These are phyloP conservation scores for Philaethria dido DNA, from an alignment of 2,888 invertebrate species.

Conservation along the genomic window DNA sequence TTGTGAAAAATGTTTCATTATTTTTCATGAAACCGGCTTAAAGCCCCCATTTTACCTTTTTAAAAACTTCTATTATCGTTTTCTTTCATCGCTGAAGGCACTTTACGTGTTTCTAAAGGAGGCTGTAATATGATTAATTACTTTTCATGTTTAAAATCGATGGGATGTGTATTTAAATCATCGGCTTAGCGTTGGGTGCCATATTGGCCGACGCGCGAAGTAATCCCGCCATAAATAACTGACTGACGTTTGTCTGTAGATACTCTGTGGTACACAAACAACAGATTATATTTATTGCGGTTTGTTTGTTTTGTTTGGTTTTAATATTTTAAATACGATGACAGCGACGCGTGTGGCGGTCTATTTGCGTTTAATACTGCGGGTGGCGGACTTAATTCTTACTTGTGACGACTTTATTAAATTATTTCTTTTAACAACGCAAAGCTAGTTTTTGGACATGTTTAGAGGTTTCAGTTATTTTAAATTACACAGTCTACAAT, in stretches of 20 bases:
- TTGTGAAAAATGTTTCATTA: conserved; percentile 32
- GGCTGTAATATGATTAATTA: conserved; percentile 71
- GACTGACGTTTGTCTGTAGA: conserved; percentile 61
- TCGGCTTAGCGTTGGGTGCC: conserved; percentile 66
- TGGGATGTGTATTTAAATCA: conserved; percentile 72
- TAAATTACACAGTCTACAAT: too few relatives aligned
- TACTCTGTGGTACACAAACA: conserved; percentile 53
- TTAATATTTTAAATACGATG: conserved; percentile 19
- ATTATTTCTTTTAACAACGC: conserved; percentile 30
- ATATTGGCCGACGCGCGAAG: conserved; percentile 63
- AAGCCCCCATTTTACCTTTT: conserved; percentile 43
- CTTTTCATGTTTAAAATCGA: conserved; percentile 65
- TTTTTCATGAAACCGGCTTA: conserved; percentile 33
- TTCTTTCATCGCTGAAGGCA: conserved; percentile 49
- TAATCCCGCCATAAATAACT: conserved; percentile 75
- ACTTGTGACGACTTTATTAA: background rate
- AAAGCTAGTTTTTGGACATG: background rate
- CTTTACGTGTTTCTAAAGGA: conserved; percentile 55
- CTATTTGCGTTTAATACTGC: background rate
- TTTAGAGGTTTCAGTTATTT: background rate
- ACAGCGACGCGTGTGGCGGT: conserved; percentile 10
- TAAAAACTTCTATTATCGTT: conserved; percentile 44
- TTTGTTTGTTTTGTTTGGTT: conserved; percentile 21
- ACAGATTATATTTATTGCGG: conserved; percentile 43
- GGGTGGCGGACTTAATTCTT: background rate